A percentile compares a stretch with the other conserved stretches of the same genome.
Evolutionary conservation across 1,140 invertebrate genomes (phyloP).

Genomic region (Hylyphantes graminicola): DNA sequence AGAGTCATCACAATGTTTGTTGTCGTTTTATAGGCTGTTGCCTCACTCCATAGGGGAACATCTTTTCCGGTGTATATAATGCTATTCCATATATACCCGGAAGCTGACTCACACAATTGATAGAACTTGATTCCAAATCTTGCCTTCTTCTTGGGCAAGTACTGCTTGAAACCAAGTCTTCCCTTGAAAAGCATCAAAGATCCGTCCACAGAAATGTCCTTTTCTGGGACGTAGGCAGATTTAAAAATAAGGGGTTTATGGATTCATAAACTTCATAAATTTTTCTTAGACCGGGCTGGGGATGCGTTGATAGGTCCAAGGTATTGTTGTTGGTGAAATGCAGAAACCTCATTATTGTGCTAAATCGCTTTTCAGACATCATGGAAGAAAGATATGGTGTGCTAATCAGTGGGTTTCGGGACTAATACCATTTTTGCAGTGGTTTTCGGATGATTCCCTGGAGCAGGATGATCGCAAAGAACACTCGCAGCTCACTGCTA

Average conservation of each 20-base stretch:
- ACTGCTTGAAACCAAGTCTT: not conserved
- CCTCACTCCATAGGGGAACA: not conserved
- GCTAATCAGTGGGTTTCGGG: not conserved
- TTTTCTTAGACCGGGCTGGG: constrained; percentile 1
- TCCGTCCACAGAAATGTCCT: not conserved
- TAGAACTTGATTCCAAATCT: constrained; percentile 9
- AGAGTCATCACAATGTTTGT: constrained; percentile 20
- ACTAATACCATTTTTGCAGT: constrained; percentile 8
- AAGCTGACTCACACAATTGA: not conserved
- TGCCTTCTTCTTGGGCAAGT: not conserved
- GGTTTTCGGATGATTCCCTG: not conserved
- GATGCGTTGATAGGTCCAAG: not conserved
- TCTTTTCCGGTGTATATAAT: constrained; percentile 6
- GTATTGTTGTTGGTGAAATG: not conserved
- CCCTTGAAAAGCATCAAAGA: not conserved
- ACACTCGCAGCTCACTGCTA: not conserved
- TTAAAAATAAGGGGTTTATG: not conserved
- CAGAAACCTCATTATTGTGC: not conserved
- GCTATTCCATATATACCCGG: not conserved
- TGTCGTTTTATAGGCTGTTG: not conserved
- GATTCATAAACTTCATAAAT: not conserved
- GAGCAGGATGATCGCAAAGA: not conserved
- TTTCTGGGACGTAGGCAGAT: not conserved
- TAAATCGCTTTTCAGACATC: constrained; percentile 5
- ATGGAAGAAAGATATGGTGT: not conserved